Base-by-base conservation (phyloP, 2,113 vertebrate genomes). In the Corythornis madagascariensis region DNA sequence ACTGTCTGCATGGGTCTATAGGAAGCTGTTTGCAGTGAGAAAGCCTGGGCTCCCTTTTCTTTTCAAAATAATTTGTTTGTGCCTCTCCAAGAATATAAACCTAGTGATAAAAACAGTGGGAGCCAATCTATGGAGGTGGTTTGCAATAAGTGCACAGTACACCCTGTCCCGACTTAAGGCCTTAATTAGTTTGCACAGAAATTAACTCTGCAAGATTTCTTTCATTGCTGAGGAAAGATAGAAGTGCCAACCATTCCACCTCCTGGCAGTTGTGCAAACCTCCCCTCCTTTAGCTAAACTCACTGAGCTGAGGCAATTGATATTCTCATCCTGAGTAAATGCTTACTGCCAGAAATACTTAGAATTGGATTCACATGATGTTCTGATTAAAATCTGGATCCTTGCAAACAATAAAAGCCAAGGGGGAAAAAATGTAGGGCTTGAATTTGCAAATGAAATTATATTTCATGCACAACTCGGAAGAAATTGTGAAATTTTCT, bases 341-440 rank as follows among this genome's bases (percentile, higher is more conserved):
- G 22, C 43, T 89, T 43, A 24, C 38, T 89, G 92, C 82, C 88
- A 79, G 75, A 73, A 79, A 40, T 45, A 12, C 11, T 83, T 57
- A 50, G 31, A 35, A 56, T 60, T 60, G 78, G 64, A 86, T 78
- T 83, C 80, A 86, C 69, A 71, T 56, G 76, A 4, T 40, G 69
- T 84, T 89, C 84, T 66, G 42, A 80, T 87, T 92, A 92, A 93
- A 86, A 84, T 57, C 82, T 83, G 55, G 31, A 69, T 72, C 80
- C 38, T 61, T 55, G 63, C 33, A 78, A 88, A 78, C 70, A 75
- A 26, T 17, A 84, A 83, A 75, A 65, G 22, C 80, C 53, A 86
- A 88, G 25, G 43, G 21, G 3, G 1, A 13, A 52, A 60, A 66
- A 14, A 28, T 6, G 20, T 6, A 33, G 24, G 18, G 25, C 29